Evolutionary conservation across 2,113 vertebrate genomes (phyloP), one percentile per base, ranked within the genome.

Genomic region (Scopus umbretta): DNA sequence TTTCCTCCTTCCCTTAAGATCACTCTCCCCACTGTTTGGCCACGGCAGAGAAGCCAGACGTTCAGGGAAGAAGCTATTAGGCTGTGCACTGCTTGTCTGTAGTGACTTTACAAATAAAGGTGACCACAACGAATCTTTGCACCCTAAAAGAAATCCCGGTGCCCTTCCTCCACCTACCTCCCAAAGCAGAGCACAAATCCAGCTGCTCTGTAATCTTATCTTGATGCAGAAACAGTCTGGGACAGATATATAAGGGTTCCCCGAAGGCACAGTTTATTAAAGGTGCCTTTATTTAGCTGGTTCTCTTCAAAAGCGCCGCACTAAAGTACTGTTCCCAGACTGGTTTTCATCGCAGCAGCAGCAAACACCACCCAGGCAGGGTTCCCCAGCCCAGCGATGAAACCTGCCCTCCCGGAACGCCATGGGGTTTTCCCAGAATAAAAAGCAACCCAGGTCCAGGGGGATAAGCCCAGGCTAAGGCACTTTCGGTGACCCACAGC

Each of bases 191-290:
- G 78, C 23, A 61, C 53, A 87, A 86, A 82, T 15, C 66, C 81
- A 96, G 89, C 84, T 76, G 92, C 74, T 95, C 81, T 76, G 62
- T 87, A 82, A 53, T 80, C 78, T 95, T 97, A 96, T 94, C 96
- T 94, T 65, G 58, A 94, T 0, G 2, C 74, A 95, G 83, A 75
- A 94, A 29, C 61, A 72, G 83, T 12, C 91, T 84, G 70, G 91
- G 83, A 91, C 73, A 80, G 80, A 96, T 95, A 96, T 58, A 81
- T 5, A 81, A 88, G 76, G 80, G 76, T 14, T 94, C 91, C 95
- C 94, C 0, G 16, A 74, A 95, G 94, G 95, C 92, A 95, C 5
- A 1, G 80, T 87, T 95, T 91, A 94, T 96, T 95, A 96, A 94
- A 96, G 68, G 73, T 92, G 87, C 87, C 80, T 87, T 82, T 55